phyloP scores from a whole-genome alignment of 2,113 vertebrate genomes.

The Zosterops pallidus region DNA sequence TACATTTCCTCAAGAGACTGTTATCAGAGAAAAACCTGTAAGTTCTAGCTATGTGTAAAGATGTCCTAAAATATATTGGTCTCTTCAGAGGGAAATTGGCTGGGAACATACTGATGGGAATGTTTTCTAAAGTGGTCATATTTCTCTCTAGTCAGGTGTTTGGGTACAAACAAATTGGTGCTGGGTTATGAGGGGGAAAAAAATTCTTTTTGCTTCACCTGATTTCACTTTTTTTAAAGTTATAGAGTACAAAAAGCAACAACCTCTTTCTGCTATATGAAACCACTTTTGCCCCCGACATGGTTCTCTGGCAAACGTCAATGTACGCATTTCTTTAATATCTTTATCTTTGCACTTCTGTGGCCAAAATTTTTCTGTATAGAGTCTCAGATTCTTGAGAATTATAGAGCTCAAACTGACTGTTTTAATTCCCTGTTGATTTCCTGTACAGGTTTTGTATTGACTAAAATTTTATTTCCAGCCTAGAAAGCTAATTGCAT shows the following conservation, averaged over 20 bases:
- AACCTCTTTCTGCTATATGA: not conserved
- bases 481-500: not conserved
- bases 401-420: not conserved
- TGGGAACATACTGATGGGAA: not conserved
- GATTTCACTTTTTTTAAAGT: not conserved
- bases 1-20: not conserved
- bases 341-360: not conserved
- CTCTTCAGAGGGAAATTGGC: not conserved
- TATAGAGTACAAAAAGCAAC: not conserved
- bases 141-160: not conserved
- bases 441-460: not conserved
- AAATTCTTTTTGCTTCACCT: not conserved
- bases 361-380: not conserved
- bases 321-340: not conserved
- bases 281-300: not conserved
- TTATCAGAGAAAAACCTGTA: not conserved
- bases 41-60: not conserved
- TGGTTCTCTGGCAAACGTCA: not conserved
- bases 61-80: not conserved
- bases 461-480: not conserved
- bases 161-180: not conserved
- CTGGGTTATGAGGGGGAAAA: not conserved
- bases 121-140: not conserved
- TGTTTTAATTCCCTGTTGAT: not conserved
- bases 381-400: not conserved